Percentiles rank a stretch among this genome's conserved stretches.
phyloP scores from a whole-genome alignment of 2,888 invertebrate genomes.

The Thecophora atra region DNA sequence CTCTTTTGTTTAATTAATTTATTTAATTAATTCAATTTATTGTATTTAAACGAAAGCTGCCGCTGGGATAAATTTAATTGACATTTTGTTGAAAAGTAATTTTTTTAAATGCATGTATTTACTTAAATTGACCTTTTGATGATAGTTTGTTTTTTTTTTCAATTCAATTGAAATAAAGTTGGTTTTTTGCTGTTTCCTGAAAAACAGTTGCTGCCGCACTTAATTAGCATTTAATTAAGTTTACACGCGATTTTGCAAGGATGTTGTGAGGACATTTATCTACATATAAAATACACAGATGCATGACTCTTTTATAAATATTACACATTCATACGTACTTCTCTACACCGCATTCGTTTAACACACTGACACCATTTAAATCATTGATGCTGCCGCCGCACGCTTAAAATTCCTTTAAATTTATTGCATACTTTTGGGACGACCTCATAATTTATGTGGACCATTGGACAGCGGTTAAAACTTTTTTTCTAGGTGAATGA shows the following conservation, averaged over 20 bases:
- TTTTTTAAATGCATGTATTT: no score
- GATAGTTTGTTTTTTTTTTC: not conserved
- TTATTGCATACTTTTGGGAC: constrained; percentile 13
- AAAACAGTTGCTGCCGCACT: constrained; percentile 8
- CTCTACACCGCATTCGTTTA: constrained; percentile 6
- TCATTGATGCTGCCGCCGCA: not conserved
- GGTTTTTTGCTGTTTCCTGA: not conserved
- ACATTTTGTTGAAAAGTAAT: not conserved
- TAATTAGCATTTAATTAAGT: constrained; percentile 29
- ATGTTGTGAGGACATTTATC: no score
- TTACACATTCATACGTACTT: not conserved
- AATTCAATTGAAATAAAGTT: constrained; percentile 8
- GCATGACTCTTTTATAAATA: not conserved
- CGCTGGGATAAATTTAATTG: not conserved
- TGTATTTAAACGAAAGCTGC: not conserved
- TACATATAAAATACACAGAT: no score
- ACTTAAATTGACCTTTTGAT: not conserved
- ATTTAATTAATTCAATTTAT: not conserved
- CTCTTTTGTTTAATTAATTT: constrained; percentile 6
- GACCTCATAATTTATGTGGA: constrained; percentile 19
- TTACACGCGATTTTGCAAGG: not conserved
- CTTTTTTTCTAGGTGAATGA: not conserved
- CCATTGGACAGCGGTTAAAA: not conserved
- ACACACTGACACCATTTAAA: constrained; percentile 18
- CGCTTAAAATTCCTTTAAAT: constrained; percentile 3